These are phyloP conservation scores for Drosophila saltans DNA, from an alignment of 1,140 invertebrate genomes.

Conservation along the genomic window DNA sequence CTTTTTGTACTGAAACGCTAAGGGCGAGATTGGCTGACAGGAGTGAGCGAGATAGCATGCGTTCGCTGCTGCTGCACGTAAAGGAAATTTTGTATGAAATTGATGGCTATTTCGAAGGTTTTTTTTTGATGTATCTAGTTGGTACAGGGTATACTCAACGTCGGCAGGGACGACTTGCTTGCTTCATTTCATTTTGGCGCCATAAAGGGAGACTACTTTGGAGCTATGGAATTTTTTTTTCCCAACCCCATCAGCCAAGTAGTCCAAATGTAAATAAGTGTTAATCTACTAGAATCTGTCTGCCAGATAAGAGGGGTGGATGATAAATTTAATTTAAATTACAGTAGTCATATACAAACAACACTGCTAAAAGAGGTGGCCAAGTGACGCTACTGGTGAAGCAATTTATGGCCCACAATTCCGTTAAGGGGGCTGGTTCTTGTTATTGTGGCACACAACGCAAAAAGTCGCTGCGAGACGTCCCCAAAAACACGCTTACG, in stretches of 20 bases:
- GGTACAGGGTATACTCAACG: no score
- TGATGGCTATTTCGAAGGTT: no score
- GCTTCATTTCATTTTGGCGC: no score
- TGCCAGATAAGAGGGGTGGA: constrained; percentile 42
- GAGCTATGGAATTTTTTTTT: constrained; percentile 51
- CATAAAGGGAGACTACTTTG: neutral
- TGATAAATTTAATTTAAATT: constrained; percentile 46
- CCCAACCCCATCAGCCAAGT: constrained; percentile 26
- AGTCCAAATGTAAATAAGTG: constrained; percentile 31
- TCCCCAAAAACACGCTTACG: constrained; percentile 16
- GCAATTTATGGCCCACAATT: neutral
- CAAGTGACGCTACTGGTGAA: neutral
- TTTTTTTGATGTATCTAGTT: no score
- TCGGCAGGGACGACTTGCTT: no score
- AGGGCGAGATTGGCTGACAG: no score
- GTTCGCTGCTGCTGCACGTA: no score
- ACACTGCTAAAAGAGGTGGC: constrained; percentile 11
- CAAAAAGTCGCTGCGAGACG: constrained; percentile 6
- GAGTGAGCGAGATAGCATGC: no score
- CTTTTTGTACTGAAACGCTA: no score
- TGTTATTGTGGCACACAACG: constrained; percentile 9
- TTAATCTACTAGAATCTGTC: constrained; percentile 32
- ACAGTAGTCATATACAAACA: constrained; percentile 15
- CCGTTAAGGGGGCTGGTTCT: neutral
- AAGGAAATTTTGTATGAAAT: no score